Percentiles rank a stretch among this genome's conserved stretches.
Conservation (phyloP, 2,113 vertebrate species). For the Lycaon pictus region DNA sequence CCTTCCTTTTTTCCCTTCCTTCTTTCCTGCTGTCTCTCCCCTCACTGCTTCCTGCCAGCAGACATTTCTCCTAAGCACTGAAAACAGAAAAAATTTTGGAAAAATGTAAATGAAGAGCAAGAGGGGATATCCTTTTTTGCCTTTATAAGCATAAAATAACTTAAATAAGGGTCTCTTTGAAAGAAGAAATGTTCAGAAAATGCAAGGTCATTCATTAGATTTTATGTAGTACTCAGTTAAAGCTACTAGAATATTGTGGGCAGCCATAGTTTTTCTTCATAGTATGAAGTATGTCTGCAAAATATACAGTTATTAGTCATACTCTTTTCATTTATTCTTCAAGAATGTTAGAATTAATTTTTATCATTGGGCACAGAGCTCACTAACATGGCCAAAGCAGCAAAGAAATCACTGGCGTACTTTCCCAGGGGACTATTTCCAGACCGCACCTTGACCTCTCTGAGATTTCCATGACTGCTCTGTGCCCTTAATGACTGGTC, state of each 20-base stretch:
- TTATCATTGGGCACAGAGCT: neutral
- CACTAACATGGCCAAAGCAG: neutral
- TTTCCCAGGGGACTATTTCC: conserved; percentile 53
- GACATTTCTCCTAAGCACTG: neutral
- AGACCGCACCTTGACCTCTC: conserved; percentile 63
- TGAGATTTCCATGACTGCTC: conserved; percentile 51
- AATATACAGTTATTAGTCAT: neutral
- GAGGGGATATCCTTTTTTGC: neutral
- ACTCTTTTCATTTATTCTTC: neutral
- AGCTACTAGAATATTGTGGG: neutral
- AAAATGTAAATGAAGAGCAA: conserved; percentile 27
- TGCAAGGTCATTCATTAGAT: neutral
- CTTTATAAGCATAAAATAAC: neutral
- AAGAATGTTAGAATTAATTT: conserved; percentile 26
- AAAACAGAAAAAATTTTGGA: neutral
- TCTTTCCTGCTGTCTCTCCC: fast-evolving
- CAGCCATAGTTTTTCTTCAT: neutral
- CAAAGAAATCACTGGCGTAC: neutral
- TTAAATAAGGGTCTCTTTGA: neutral
- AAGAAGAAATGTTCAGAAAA: conserved; percentile 29
- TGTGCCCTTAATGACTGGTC: conserved; percentile 68
- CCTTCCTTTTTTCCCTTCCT: neutral
- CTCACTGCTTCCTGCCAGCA: neutral
- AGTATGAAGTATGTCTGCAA: neutral
- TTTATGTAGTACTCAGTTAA: neutral